Conservation (phyloP, 2,797 vertebrate genomes). For the Poeciliopsis gracilis region DNA sequence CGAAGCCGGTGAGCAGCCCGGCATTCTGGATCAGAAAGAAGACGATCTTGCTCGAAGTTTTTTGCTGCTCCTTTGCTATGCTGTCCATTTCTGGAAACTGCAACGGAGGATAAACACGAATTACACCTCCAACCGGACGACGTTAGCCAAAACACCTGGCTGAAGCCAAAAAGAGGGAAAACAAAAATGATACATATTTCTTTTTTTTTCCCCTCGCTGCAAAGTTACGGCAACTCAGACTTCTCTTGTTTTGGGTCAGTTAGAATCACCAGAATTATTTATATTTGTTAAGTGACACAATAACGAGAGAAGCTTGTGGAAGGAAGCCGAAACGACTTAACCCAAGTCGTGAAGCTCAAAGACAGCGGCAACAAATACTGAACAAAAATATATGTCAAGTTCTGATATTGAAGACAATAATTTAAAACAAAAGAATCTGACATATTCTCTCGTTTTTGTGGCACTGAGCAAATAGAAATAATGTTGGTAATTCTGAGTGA, state of each 20-base stretch:
- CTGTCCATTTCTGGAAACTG: slow-evolving; percentile 86
- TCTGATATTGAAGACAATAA: background rate
- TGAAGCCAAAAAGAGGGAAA: background rate
- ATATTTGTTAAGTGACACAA: background rate
- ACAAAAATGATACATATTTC: background rate
- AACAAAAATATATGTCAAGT: background rate
- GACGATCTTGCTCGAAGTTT: slow-evolving; percentile 59
- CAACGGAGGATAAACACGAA: slow-evolving; percentile 9
- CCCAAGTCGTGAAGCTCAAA: background rate
- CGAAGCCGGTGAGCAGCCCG: slow-evolving; percentile 80
- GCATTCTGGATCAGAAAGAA: slow-evolving; percentile 84
- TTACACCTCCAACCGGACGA: background rate
- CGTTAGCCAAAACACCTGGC: too few species aligned
- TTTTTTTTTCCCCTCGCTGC: too few species aligned
- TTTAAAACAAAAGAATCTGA: background rate
- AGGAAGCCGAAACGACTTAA: background rate
- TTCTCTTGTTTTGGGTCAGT: background rate
- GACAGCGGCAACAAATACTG: background rate
- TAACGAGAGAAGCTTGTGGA: background rate
- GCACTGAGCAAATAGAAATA: background rate
- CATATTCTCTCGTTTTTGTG: background rate
- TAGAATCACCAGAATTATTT: background rate
- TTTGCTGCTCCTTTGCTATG: slow-evolving; percentile 66
- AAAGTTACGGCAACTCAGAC: background rate
- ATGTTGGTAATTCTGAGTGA: background rate